Base-by-base conservation (phyloP, 2,888 invertebrate species). In the Phytoseiulus persimilis region DNA sequence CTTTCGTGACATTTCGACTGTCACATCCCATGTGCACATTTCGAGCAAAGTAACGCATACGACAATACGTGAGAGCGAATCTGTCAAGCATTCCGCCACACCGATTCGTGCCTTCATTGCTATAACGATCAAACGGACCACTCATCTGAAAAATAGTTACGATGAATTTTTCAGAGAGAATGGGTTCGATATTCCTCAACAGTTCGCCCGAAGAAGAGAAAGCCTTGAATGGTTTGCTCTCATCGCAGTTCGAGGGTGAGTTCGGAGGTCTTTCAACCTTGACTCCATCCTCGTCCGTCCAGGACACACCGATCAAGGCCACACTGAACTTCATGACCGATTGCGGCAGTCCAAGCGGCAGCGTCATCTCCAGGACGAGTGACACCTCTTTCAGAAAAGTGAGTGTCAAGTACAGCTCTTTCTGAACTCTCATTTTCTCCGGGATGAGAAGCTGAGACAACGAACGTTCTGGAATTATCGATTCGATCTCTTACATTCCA, bases 341-440 rank as follows among this genome's bases (percentile, higher is more conserved):
- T 33, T 87, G 87, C 45, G 87, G 87, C 9, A 87, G 87, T 45
- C 87, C 87, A 0, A 39, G 87, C 45, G 87, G 87, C 6, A 87
- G 87, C 39, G 87, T 87, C 32, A 87, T 87, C 31, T 87, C 87
- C 28, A 28, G 87, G 33, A 45, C 87, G n/a, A 87, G 87, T 14
- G 87, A 87, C 39, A 87, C 87, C 28, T 39, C 39, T 6, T 87
- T 87, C 87, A 31, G 87, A 87, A 87, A 87, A 45, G 87, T 87
- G 11, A 33, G 87, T 32, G 32, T n/a, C 6, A 1, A 65, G 1
- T 28, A 46, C 14, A 46, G 6, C 14, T 14, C 14, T 2, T 23
- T 65, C 65, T 65, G 9, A 65, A 65, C 28, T 65, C 18, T 18
- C 23, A 18, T 3, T 18, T 65, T 65, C 65, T 65, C 18, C 28